Base-by-base conservation (phyloP, 2,113 vertebrate genomes). In the Xiphorhynchus elegans region DNA sequence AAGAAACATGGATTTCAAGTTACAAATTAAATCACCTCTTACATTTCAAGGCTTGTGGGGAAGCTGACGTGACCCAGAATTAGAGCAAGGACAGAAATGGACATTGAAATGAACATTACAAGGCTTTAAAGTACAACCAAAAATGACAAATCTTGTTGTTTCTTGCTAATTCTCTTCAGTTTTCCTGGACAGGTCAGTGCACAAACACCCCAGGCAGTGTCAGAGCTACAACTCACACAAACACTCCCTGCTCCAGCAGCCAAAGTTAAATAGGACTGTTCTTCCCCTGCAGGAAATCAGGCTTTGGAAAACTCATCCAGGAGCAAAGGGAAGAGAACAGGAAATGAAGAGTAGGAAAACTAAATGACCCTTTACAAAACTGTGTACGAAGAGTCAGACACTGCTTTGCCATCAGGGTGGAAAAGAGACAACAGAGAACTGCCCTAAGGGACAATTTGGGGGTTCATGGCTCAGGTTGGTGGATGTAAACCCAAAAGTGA, bases 381-480 rank as follows among this genome's bases (percentile, higher is more conserved):
- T 17, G 29, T 76, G 56, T 53, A 95, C 80, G 94, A 95, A 96
- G 90, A 93, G 79, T 89, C 90, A 90, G 93, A 94, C 75, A 60
- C 52, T 44, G 90, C 67, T 95, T 62, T 92, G 85, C 88, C 93
- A 93, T 56, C 83, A 72, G 94, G 44, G 72, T 70, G 86, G 66
- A 88, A 95, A 92, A 88, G 64, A 80, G 77, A 88, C 63, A 63
- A 59, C 46, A 70, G 52, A 67, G 79, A 67, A 92, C 64, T 86
- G 86, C 24, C 1, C 0, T 11, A 77, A 25, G 81, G 47, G 44
- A n/a, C 47, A 47, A 60, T 0, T 25, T 78, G 73, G 95, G 94
- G 87, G 89, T 39, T 84, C 47, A 87, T 92, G 96, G 96, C 96
- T 96, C 94, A 97, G 90, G 91, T 93, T 88, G 63, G 87, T 88